Percentiles rank a stretch among this genome's conserved stretches.
These are phyloP conservation scores for Zaprionus inermis DNA, from an alignment of 1,140 invertebrate genomes.

Conservation along the genomic window DNA sequence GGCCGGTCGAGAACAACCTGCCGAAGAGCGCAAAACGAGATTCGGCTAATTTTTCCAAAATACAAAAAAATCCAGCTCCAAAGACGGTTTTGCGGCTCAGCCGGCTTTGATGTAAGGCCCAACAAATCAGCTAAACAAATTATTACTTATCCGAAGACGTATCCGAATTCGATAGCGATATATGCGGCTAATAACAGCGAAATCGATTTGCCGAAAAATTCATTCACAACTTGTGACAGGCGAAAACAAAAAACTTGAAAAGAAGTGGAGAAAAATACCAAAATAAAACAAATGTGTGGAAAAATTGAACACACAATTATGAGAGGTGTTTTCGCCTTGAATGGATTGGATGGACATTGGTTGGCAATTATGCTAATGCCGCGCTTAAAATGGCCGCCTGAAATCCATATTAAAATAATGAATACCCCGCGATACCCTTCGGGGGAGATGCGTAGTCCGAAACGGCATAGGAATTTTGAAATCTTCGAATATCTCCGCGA, in stretches of 20 bases:
- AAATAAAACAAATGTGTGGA: conserved; percentile 55
- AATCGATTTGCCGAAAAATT: conserved; percentile 72
- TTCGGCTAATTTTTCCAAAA: conserved; percentile 27
- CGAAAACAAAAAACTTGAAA: conserved; percentile 29
- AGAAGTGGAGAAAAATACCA: conserved; percentile 21
- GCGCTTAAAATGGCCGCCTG: conserved; percentile 68
- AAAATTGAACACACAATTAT: conserved; percentile 77
- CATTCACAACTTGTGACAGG: conserved; percentile 68
- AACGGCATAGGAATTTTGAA: conserved; percentile 15
- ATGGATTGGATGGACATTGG: conserved; percentile 70
- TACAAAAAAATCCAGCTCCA: conserved; percentile 4
- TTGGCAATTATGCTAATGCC: conserved; percentile 76
- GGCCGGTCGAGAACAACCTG: conserved; percentile 24
- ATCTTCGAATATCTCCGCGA: neutral
- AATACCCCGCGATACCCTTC: conserved; percentile 40
- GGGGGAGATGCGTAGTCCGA: conserved; percentile 36
- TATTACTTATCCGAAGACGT: conserved; percentile 60
- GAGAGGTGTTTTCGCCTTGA: conserved; percentile 76
- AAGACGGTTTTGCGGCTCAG: conserved; percentile 61
- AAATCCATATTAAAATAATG: conserved; percentile 77
- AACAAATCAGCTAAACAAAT: conserved; percentile 76
- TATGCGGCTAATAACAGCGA: conserved; percentile 46
- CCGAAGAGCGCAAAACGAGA: conserved; percentile 52
- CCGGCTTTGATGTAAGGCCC: conserved; percentile 71
- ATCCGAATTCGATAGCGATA: conserved; percentile 8